A percentile compares a stretch with the other conserved stretches of the same genome.
phyloP scores from a whole-genome alignment of 1,140 invertebrate genomes.

The Conus ventricosus region DNA sequence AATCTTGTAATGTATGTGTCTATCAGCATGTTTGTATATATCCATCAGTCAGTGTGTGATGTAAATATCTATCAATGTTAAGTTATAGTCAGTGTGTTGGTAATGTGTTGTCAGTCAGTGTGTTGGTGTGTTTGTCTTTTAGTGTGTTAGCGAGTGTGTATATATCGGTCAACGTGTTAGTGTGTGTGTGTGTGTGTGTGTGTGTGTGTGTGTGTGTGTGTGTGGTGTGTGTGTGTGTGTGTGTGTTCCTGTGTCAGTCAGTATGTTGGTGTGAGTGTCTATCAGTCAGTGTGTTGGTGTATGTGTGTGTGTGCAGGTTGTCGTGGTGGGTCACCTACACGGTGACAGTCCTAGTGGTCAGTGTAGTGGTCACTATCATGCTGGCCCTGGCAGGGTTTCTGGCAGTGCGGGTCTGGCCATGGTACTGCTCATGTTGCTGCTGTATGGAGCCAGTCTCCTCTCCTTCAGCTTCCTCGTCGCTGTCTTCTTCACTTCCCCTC shows the following conservation, averaged over 20 bases:
- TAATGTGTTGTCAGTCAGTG: background rate
- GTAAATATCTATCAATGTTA: too few species aligned
- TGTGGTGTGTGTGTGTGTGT: background rate
- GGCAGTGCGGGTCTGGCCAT: background rate
- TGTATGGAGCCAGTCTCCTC: slow-evolving; percentile 28
- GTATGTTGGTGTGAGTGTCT: background rate
- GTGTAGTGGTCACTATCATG: background rate
- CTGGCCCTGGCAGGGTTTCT: background rate
- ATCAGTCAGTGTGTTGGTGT: background rate
- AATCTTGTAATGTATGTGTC: too few species aligned
- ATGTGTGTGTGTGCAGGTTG: slow-evolving; percentile 6
- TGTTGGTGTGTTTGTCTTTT: background rate
- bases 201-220: background rate
- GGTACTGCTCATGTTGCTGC: slow-evolving; percentile 17
- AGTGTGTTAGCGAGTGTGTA: background rate
- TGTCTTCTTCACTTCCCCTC: slow-evolving; percentile 12
- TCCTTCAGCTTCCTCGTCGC: background rate
- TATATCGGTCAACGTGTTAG: too few species aligned
- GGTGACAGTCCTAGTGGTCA: background rate
- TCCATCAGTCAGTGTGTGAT: too few species aligned
- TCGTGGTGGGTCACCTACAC: slow-evolving; percentile 10
- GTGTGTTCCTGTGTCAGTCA: background rate
- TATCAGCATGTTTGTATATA: too few species aligned
- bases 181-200: too few species aligned
- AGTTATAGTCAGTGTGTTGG: background rate